Conservation (phyloP, 2,797 vertebrate species). For the Chiroxiphia lanceolata region DNA sequence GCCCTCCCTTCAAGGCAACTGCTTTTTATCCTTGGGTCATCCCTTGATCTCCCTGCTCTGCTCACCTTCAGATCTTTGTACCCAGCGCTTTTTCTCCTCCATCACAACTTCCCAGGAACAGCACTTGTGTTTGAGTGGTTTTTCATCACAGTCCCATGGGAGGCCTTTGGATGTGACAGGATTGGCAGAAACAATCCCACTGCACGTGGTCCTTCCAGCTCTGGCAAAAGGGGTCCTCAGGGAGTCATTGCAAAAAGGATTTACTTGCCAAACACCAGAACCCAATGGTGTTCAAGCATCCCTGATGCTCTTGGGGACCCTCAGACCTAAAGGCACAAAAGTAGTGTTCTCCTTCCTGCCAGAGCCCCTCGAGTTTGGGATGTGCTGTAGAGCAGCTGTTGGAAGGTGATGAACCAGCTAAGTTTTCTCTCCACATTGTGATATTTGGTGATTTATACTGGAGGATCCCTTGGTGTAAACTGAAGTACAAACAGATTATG, state of each 20-base stretch:
- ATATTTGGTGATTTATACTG: neutral
- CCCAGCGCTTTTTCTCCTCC: neutral
- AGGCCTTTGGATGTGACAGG: neutral
- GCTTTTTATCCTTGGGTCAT: neutral
- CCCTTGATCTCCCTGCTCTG: neutral
- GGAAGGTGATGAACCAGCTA: neutral
- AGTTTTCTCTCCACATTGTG: neutral
- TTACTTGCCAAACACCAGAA: neutral
- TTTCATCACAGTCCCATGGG: neutral
- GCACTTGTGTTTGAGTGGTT: neutral
- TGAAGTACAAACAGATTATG: fast-evolving
- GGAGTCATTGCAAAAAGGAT: neutral
- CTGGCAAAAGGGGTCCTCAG: neutral
- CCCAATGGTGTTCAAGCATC: neutral
- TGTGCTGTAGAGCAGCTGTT: neutral
- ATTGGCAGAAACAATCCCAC: neutral
- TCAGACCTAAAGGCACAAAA: neutral
- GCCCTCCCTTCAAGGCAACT: neutral
- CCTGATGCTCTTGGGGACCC: neutral
- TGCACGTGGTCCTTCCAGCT: neutral
- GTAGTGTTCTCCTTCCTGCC: neutral
- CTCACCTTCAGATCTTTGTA: neutral
- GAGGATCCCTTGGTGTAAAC: neutral
- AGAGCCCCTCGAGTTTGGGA: neutral
- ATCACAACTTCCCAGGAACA: neutral